Evolutionary conservation across 2,888 invertebrate species (phyloP), one percentile per base, ranked within the genome.

Genomic region (Thymelicus lineola): DNA sequence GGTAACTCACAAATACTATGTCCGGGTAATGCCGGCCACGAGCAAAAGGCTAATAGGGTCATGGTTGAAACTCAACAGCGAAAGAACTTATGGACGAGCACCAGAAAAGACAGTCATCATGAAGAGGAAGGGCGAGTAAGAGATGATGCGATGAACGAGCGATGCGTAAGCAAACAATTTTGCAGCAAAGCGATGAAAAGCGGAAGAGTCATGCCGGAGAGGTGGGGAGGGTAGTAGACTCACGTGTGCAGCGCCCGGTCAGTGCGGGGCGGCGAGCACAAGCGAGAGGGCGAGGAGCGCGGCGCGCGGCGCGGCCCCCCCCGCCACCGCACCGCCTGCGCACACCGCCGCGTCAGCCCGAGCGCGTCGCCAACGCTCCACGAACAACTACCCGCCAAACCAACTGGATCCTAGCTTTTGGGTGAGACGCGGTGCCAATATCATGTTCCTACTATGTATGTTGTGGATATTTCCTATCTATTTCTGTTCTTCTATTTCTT

Each of bases 231-330:
- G 76, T 75, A 75, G 76, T 74, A 81, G 88, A 94, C 90, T 89
- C 91, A 92, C 92, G 89, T 90, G 86, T 83, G 88, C 86, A 80
- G 80, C 87, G 89, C 88, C 89, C 89, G 89, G 90, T 91, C 90
- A 91, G 89, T 86, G 90, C 89, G 91, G 86, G 87, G 86, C 91
- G 86, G 85, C 81, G 79, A 83, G 84, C 82, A 86, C 91, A 85
- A 91, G 91, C 87, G 86, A 83, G 82, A 91, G 87, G 82, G 83
- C 86, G 86, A 87, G 76, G 79, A 87, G 88, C 77, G 86, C 84
- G 85, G 84, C 85, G 86, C 85, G 86, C 83, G 88, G 83, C 86
- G 82, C 82, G 87, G 79, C 76, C 82, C 82, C 84, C 80, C 83
- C 82, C 85, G 88, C 82, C 87, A 87, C 87, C 87, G 86, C 86